Evolutionary conservation across 2,888 invertebrate species (phyloP).

Genomic region (Miltochrista miniata): DNA sequence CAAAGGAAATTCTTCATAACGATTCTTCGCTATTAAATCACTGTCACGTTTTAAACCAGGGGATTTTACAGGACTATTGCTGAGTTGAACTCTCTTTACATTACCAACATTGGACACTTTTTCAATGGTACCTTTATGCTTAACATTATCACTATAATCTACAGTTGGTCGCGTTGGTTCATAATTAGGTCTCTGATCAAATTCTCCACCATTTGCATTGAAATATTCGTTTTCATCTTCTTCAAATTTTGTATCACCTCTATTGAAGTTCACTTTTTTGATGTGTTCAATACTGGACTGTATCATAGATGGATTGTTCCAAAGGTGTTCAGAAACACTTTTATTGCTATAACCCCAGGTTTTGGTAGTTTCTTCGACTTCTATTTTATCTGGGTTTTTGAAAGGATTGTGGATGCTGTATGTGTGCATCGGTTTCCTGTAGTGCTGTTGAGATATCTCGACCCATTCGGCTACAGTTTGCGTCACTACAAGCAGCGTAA

Average conservation of each 20-base stretch:
- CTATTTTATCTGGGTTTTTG: constrained; percentile 13
- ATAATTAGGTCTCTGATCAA: constrained; percentile 8
- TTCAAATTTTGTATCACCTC: constrained; percentile 2
- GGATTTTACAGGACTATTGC: constrained; percentile 46
- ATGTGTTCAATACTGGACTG: constrained; percentile 8
- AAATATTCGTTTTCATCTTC: background rate
- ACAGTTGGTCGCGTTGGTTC: constrained; percentile 2
- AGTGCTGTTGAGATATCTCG: constrained; percentile 70
- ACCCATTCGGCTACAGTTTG: constrained; percentile 65
- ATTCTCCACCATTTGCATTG: constrained; percentile 12
- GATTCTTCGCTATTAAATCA: constrained; percentile 4
- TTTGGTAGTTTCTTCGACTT: constrained; percentile 21
- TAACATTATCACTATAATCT: constrained; percentile 5
- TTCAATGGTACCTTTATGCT: constrained; percentile 39
- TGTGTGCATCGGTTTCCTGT: constrained; percentile 47
- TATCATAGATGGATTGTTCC: constrained; percentile 19
- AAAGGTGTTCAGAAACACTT: constrained; percentile 43
- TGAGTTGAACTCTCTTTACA: constrained; percentile 47
- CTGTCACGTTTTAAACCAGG: constrained; percentile 22
- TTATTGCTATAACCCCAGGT: constrained; percentile 42
- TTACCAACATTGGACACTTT: constrained; percentile 50
- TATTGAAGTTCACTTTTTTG: constrained; percentile 10
- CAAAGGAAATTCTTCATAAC: constrained; percentile 3
- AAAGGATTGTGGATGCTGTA: constrained; percentile 14
- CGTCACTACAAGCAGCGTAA: constrained; percentile 46